Conservation (phyloP, 2,113 vertebrate genomes). For the Pygoscelis adeliae region DNA sequence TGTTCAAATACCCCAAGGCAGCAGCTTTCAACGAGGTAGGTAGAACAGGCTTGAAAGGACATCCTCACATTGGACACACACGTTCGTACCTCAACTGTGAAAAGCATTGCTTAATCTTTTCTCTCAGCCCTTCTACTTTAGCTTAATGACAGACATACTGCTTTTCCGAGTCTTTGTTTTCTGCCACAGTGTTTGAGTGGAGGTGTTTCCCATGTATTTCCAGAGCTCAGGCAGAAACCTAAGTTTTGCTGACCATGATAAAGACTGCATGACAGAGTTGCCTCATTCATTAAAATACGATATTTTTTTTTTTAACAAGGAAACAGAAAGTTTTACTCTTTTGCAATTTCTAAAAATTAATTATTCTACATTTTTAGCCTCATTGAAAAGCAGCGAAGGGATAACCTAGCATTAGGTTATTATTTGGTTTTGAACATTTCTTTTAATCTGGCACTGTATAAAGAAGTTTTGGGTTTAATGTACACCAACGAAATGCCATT, state of each 20-base stretch:
- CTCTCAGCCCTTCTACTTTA: background rate
- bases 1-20: background rate
- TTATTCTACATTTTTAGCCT: background rate
- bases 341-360: background rate
- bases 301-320: background rate
- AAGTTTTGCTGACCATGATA: accelerated
- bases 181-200: background rate
- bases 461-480: background rate
- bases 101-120: background rate
- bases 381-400: background rate
- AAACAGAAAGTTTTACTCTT: background rate
- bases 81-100: background rate
- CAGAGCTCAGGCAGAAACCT: background rate
- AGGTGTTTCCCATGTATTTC: background rate
- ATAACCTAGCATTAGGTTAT: background rate
- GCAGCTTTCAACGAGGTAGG: background rate
- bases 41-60: background rate
- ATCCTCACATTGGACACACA: background rate
- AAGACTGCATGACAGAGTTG: background rate
- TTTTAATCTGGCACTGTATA: background rate
- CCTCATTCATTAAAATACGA: background rate
- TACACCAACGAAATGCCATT: background rate
- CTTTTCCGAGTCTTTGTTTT: background rate
- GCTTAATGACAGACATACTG: background rate
- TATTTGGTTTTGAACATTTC: background rate